These are phyloP conservation scores for Chaenocephalus aceratus DNA, from an alignment of 2,113 vertebrate genomes.

Conservation along the genomic window DNA sequence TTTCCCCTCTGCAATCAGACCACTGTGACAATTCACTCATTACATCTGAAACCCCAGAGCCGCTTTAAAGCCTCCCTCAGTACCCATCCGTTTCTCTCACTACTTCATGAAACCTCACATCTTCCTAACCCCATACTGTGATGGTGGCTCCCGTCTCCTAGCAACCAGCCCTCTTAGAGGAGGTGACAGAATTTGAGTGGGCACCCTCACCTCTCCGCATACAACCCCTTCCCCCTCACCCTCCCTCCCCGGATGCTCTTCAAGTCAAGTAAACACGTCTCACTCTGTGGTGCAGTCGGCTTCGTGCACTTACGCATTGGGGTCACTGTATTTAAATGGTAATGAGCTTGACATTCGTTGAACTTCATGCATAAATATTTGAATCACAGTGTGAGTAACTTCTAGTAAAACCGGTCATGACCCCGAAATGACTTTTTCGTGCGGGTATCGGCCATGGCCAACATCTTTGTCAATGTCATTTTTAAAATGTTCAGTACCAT, in stretches of 20 bases:
- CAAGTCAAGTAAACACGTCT: slow-evolving; percentile 60
- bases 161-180: slow-evolving; percentile 73
- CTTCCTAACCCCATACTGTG: slow-evolving; percentile 72
- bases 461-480: background rate
- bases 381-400: background rate
- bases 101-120: slow-evolving; percentile 60
- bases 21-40: slow-evolving; percentile 28
- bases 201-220: slow-evolving; percentile 68
- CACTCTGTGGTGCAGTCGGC: slow-evolving; percentile 11
- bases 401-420: slow-evolving; percentile 5
- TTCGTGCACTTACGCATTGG: background rate
- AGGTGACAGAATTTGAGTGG: slow-evolving; percentile 80
- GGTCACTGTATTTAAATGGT: background rate
- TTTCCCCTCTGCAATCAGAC: slow-evolving; percentile 13
- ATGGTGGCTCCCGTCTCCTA: slow-evolving; percentile 70
- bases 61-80: slow-evolving; percentile 27
- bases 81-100: slow-evolving; percentile 26
- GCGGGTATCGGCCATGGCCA: background rate
- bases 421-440: background rate
- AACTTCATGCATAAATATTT: background rate
- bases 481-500: too few relatives aligned
- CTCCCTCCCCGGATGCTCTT: slow-evolving; percentile 60
- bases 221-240: slow-evolving; percentile 14
- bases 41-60: slow-evolving; percentile 45
- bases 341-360: background rate